phyloP scores from a whole-genome alignment of 2,797 vertebrate species.

The Jordanella pulchra region DNA sequence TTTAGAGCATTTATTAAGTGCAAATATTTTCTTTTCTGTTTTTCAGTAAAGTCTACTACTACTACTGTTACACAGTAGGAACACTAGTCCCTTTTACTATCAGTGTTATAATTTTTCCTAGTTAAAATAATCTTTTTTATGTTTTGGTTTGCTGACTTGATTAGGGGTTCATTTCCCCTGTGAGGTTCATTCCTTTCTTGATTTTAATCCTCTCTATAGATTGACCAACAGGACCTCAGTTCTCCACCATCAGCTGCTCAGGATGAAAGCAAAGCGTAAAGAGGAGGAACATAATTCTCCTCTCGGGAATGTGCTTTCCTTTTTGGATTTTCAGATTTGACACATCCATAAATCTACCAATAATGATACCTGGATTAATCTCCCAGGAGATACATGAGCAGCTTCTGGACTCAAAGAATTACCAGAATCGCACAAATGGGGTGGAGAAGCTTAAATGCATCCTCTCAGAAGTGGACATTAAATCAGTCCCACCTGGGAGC shows the following conservation, averaged over 20 bases:
- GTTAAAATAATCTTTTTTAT: too few relatives aligned
- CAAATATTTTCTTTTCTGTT: too few relatives aligned
- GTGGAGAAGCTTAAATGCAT: constrained; percentile 86
- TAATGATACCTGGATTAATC: constrained; percentile 87
- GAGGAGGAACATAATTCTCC: constrained; percentile 58
- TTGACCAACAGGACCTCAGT: constrained; percentile 36
- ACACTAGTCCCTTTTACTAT: not conserved
- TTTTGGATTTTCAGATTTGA: constrained; percentile 63
- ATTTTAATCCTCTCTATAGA: constrained; percentile 46
- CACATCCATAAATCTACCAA: constrained; percentile 47
- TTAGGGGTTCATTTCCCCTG: not conserved
- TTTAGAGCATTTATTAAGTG: too few relatives aligned
- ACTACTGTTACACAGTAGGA: too few relatives aligned
- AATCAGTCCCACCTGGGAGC: constrained; percentile 66
- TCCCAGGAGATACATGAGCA: constrained; percentile 85
- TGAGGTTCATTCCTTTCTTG: not conserved
- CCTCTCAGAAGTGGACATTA: constrained; percentile 75
- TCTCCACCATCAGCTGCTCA: constrained; percentile 51
- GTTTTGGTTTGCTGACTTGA: not conserved
- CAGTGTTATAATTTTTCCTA: too few relatives aligned
- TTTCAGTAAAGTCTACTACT: too few relatives aligned
- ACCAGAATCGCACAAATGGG: constrained; percentile 85
- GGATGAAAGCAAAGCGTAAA: constrained; percentile 58
- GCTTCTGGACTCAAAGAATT: constrained; percentile 88
- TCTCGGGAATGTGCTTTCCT: constrained; percentile 39